These are phyloP conservation scores for Drosophila quadrilineata DNA, from an alignment of 1,140 invertebrate genomes.

Conservation along the genomic window DNA sequence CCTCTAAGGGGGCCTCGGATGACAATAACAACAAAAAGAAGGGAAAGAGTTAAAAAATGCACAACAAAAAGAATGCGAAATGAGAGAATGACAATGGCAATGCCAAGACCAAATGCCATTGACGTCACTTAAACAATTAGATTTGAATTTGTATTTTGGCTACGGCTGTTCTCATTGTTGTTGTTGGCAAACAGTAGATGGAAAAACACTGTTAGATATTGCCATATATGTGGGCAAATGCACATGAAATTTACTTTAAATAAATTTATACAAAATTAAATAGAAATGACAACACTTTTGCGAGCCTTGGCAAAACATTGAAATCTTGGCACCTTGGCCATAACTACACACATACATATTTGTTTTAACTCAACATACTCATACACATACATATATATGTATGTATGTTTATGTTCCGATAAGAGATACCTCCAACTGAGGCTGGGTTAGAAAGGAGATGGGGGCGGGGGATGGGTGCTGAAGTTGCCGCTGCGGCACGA, in stretches of 20 bases:
- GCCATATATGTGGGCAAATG: conserved; percentile 18
- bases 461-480: background rate
- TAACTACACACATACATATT: no score
- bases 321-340: conserved; percentile 67
- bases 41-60: no score
- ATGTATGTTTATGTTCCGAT: no score
- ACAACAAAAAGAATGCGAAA: no score
- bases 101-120: conserved; percentile 37
- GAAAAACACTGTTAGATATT: conserved; percentile 53
- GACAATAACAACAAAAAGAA: conserved; percentile 5
- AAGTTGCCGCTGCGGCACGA: conserved; percentile 2
- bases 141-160: conserved; percentile 26
- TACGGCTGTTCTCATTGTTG: conserved; percentile 1
- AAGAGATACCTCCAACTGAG: no score
- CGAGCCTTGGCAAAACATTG: conserved; percentile 63
- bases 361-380: no score
- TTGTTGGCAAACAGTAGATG: conserved; percentile 52
- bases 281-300: conserved; percentile 54
- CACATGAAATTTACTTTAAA: conserved; percentile 59
- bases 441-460: background rate
- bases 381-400: no score
- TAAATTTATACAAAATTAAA: conserved; percentile 66
- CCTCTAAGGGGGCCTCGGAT: conserved; percentile 56
- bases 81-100: conserved; percentile 16
- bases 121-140: conserved; percentile 74